Conservation (phyloP, 2,113 vertebrate genomes). For the Myodes glareolus region DNA sequence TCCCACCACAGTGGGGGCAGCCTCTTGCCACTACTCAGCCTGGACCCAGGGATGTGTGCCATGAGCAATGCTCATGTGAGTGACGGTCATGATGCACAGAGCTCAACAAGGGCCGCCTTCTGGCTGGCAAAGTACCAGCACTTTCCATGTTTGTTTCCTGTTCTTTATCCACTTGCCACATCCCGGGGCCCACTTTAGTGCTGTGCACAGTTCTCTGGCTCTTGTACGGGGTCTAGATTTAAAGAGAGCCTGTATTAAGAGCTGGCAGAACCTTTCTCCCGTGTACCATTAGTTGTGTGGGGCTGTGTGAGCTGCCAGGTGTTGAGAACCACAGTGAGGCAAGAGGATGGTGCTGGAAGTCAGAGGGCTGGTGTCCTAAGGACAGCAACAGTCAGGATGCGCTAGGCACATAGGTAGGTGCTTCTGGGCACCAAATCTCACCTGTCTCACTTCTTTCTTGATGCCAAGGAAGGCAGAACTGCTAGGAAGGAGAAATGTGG, state of each 20-base stretch:
- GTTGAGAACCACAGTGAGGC: neutral
- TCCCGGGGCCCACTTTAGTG: neutral
- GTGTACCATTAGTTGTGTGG: neutral
- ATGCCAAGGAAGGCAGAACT: neutral
- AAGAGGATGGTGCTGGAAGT: neutral
- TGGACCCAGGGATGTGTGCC: neutral
- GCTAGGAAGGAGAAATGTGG: neutral
- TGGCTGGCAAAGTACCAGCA: neutral
- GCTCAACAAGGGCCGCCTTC: neutral
- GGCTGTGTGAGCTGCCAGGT: neutral
- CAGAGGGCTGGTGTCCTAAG: neutral
- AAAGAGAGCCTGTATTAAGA: neutral
- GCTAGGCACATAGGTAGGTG: neutral
- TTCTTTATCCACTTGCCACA: neutral
- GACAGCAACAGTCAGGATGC: neutral
- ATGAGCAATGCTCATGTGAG: neutral
- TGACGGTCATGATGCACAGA: neutral
- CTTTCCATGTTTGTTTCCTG: neutral
- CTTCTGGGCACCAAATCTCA: neutral
- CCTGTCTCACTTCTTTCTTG: neutral
- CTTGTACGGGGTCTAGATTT: neutral
- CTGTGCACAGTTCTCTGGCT: neutral
- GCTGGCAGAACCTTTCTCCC: neutral
- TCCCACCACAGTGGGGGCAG: neutral
- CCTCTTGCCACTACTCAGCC: neutral